Evolutionary conservation across 2,113 vertebrate genomes (phyloP).

Genomic region (Phodopus roborovskii): DNA sequence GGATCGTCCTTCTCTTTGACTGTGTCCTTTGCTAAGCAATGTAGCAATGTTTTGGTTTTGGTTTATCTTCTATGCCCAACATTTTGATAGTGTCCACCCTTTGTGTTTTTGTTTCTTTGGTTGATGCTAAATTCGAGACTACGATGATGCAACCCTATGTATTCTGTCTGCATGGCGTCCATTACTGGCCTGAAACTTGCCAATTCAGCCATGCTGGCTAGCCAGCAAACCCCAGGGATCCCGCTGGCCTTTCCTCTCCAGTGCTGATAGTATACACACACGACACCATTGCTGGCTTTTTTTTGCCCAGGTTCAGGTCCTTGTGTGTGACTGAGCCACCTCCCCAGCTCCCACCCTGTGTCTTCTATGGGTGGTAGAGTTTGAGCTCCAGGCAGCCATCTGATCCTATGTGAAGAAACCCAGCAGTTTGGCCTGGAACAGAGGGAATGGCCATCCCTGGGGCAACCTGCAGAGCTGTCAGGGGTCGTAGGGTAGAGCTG

Average conservation of each 20-base stretch:
- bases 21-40: neutral
- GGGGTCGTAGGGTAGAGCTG: neutral
- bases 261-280: neutral
- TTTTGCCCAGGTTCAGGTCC: neutral
- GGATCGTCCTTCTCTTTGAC: neutral
- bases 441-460: neutral
- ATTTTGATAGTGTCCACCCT: neutral
- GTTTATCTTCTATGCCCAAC: neutral
- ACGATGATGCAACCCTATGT: neutral
- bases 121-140: neutral
- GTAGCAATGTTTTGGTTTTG: neutral
- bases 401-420: neutral
- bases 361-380: neutral
- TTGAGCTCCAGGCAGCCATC: neutral
- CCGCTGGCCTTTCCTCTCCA: neutral
- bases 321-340: neutral
- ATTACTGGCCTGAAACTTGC: neutral
- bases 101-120: neutral
- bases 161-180: neutral
- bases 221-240: neutral
- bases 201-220: too few species aligned
- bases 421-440: neutral
- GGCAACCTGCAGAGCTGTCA: neutral
- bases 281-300: neutral
- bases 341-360: neutral